These are phyloP conservation scores for Ochropacha duplaris DNA, from an alignment of 2,888 invertebrate genomes.

Conservation along the genomic window DNA sequence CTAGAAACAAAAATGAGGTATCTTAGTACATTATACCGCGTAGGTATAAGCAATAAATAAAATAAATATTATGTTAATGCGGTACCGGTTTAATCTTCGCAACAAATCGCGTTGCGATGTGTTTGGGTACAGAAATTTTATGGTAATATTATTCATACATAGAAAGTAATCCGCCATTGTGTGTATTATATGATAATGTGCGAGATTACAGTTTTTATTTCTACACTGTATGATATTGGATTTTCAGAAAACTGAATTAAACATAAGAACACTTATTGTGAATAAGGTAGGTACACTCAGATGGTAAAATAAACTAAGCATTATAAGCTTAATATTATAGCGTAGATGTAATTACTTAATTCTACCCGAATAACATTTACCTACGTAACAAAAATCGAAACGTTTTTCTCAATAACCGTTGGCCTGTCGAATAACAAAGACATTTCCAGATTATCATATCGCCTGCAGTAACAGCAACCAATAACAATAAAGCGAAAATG, in stretches of 20 bases:
- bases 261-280: neutral
- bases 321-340: too few relatives aligned
- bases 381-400: neutral
- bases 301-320: too few relatives aligned
- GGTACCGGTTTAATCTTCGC: conserved; percentile 64
- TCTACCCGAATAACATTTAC: too few relatives aligned
- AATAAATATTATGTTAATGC: conserved; percentile 47
- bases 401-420: neutral
- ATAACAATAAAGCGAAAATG: conserved; percentile 34
- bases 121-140: conserved; percentile 59
- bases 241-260: neutral
- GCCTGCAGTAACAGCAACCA: neutral
- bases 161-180: conserved; percentile 51
- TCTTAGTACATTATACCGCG: neutral
- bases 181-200: conserved; percentile 45
- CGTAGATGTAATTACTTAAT: too few relatives aligned
- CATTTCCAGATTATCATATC: neutral
- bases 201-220: conserved; percentile 43
- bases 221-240: neutral
- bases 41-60: conserved; percentile 32
- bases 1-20: neutral
- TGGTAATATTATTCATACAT: conserved; percentile 66
- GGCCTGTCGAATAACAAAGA: neutral
- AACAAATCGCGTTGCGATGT: conserved; percentile 64
- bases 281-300: too few relatives aligned